phyloP scores from a whole-genome alignment of 2,797 vertebrate genomes.

The Serranus cabrilla region DNA sequence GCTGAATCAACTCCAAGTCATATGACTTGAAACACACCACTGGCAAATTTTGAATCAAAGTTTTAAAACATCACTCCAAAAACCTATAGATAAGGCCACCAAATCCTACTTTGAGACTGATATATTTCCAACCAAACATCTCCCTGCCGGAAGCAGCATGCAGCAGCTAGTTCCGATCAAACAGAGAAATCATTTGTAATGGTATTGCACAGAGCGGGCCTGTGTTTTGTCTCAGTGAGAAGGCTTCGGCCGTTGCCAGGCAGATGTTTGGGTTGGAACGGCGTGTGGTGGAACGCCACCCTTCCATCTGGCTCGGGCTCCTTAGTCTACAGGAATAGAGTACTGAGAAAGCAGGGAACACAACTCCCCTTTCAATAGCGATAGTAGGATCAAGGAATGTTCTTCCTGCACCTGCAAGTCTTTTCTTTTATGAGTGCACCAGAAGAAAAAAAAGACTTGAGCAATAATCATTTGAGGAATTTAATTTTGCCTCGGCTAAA shows the following conservation, averaged over 20 bases:
- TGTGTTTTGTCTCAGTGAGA: slow-evolving; percentile 73
- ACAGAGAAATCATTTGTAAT: slow-evolving; percentile 71
- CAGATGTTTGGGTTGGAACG: slow-evolving; percentile 83
- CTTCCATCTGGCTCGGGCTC: slow-evolving; percentile 74
- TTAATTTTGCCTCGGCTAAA: slow-evolving; percentile 77
- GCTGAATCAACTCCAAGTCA: neutral
- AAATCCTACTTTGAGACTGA: neutral
- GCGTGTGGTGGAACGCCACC: slow-evolving; percentile 72
- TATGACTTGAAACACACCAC: neutral
- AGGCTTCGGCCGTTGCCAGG: slow-evolving; percentile 66
- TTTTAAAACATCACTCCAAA: neutral
- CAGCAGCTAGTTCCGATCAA: slow-evolving; percentile 59
- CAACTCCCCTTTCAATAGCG: slow-evolving; percentile 64
- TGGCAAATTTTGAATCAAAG: neutral
- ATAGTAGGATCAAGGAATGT: slow-evolving; percentile 69
- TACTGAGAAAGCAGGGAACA: slow-evolving; percentile 77
- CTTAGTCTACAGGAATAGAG: slow-evolving; percentile 77
- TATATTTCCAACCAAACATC: slow-evolving; percentile 15
- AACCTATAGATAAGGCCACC: neutral
- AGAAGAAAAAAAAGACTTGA: slow-evolving; percentile 59
- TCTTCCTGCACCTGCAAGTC: slow-evolving; percentile 78
- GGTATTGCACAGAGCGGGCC: slow-evolving; percentile 60
- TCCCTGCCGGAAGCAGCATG: slow-evolving; percentile 29
- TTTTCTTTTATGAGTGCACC: slow-evolving; percentile 68
- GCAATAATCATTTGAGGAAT: slow-evolving; percentile 83